Evolutionary conservation across 2,797 vertebrate species (phyloP), one percentile per base, ranked within the genome.

Genomic region (Etheostoma nigrum): DNA sequence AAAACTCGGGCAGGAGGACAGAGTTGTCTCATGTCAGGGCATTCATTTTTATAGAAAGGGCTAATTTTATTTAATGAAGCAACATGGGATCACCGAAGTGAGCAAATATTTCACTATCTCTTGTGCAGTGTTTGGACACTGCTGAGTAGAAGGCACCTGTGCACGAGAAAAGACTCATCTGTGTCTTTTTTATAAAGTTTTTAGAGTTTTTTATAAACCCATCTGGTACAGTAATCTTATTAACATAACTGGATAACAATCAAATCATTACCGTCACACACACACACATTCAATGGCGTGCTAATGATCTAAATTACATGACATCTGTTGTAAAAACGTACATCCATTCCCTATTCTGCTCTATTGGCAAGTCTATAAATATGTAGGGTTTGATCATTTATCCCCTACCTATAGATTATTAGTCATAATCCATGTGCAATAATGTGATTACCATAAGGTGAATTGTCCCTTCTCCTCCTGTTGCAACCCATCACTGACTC

Each of bases 201-300:
- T 4, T 27, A 27, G 3, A 27, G 4, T 30, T 30, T 30, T 30
- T 5, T 30, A 30, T 30, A 6, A 30, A 30, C 30, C 30, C 30
- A 30, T 62, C 53, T 66, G 58, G 67, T 87, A 89, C 23, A 11
- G 19, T 88, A 85, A 89, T 92, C 86, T 65, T 63, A 53, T 91
- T 85, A 72, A 52, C 62, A 73, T 77, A 69, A 74, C 79, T 61
- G 51, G 52, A 52, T 80, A 77, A 77, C 40, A 70, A 45, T 44
- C 19, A 16, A 16, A 55, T 65, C 23, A 63, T 58, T 42, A 70
- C 25, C 30, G 5, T 30, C 70, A 57, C 14, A 62, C 10, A 47
- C 13, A 55, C 36, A 79, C 23, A 68, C 49, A 63, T 13, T 57
- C 70, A 61, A 53, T 5, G 19, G 19, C 10, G 2, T 54, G 47